Evolutionary conservation across 2,888 invertebrate genomes (phyloP), one percentile per base, ranked within the genome.

Genomic region (Acrobasis repandana): DNA sequence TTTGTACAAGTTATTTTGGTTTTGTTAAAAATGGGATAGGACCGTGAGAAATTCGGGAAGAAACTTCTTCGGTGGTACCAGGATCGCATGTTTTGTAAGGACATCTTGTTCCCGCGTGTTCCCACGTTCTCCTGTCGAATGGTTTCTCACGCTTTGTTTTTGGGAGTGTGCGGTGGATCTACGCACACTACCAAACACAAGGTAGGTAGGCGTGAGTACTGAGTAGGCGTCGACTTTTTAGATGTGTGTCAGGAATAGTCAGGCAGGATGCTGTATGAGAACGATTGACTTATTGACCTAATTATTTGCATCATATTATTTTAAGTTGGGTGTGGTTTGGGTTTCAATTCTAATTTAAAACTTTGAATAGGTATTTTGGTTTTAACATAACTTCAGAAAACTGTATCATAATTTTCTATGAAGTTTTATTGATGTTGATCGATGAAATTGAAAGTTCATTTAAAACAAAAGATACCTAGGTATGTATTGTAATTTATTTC

Each of bases 11-110:
- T 60, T 47, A 74, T 77, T 75, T 73, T 80, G 76, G 80, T 82
- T 83, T 82, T 81, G 79, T 82, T 82, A 83, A 83, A 85, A 86
- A 76, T 73, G 81, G 81, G 79, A 81, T 82, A 78, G 71, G 82
- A 91, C 82, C 91, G 92, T 92, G 92, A 92, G 92, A 92, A 92
- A 88, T 90, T 90, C 88, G 87, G 90, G 90, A 90, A 88, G 84
- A 84, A 89, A 90, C 87, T 86, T 89, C 90, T 92, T 90, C 86
- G 79, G 75, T 76, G 68, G 61, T 87, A 92, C 90, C 75, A 90
- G 91, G 92, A 75, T 62, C 61, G 60, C 82, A 91, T 83, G 70
- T 66, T 65, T 8, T 60, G 56, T 36, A 58, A 77, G 74, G 82
- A 83, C 71, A 65, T 75, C 36, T 64, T 57, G 74, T 86, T 86